Base-by-base conservation (phyloP, 2,888 invertebrate genomes). In the Melanophora roralis region DNA sequence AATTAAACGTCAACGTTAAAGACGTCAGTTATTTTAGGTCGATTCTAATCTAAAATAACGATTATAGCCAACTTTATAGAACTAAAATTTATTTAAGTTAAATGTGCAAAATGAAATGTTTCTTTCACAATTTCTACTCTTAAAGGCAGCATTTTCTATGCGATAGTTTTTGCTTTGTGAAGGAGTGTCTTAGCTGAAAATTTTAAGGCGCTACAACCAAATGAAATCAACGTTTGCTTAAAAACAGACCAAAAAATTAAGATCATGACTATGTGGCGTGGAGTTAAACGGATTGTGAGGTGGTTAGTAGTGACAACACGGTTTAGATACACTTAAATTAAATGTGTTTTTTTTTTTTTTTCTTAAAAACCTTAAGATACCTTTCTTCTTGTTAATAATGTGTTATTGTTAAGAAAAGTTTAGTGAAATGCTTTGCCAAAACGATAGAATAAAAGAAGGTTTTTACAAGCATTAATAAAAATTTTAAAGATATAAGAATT, bases 1-100 rank as follows among this genome's bases (percentile, higher is more conserved):
- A 74, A 78, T 78, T 78, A 78, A 74, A 78, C 74, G 69, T 78
- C 74, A 62, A 74, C 74, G 69, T 69, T 78, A 74, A 78, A 78
- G 78, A 74, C 69, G 51, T 74, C 64, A 57, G 68, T 68, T 73
- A 51, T 74, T 78, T 78, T 74, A 78, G 78, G 74, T 74, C 74
- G 78, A 78, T 78, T 74, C 65, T 78, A 74, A 78, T 78, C 78
- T 74, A 19, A 59, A 78, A 69, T 74, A 78, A 78, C 64, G 78
- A 78, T 78, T 78, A 69, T 69, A 65, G 64, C 64, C 57, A 77
- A 77, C 57, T 71, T 64, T 74, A 67, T 74, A 67, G 45, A 78
- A 74, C 68, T 45, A 45, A 68, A 74, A 69, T 40, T 69, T 45
- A 74, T 74, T 74, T 67, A 51, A 78, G 69, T 74, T 59, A 64